Evolutionary conservation across 2,797 vertebrate genomes (phyloP), one percentile per base, ranked within the genome.

Genomic region (Dryobates pubescens): DNA sequence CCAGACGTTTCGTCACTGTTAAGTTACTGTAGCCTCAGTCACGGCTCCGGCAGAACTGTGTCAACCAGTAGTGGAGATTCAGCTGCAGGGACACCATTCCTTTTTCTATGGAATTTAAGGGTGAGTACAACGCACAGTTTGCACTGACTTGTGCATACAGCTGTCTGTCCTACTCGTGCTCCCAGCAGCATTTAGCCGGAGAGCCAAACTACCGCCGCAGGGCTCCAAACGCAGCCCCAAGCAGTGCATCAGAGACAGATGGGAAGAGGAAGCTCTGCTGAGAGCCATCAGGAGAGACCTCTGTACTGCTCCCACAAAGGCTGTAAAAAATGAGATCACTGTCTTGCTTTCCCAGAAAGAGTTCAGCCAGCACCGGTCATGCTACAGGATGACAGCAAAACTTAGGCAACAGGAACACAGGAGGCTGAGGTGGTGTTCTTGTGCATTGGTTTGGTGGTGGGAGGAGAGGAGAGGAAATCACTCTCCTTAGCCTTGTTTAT

Each of bases 141-240:
- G 77, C 11, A 6, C 36, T 14, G 15, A 30, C 29, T 53, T 13
- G 9, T 6, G 23, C 51, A 9, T 7, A 23, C 56, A 27, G 76
- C 47, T 53, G 36, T 54, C 47, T 53, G 36, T 54, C 34, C 49
- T 1, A 6, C 0, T 2, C 0, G 0, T 3, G 7, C n/a, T 38
- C 15, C 45, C 3, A 6, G 41, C 61, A 22, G 17, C 0, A 8
- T 2, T 5, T 14, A 24, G 53, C 38, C 54, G 54, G 17, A 26
- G 19, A 36, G 47, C 16, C 51, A 53, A 23, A 18, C 1, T 23
- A n/a, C 51, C 1, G 2, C 54, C 5, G 5, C 0, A 4, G 30
- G 43, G 26, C 38, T 71, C 34, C 59, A 34, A 34, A 32, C 14
- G 16, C 0, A 23, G 32, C 54, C 49, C 24, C 19, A 23, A 15